Evolutionary conservation across 1,140 invertebrate species (phyloP).

Genomic region (Ganaspis sp.): DNA sequence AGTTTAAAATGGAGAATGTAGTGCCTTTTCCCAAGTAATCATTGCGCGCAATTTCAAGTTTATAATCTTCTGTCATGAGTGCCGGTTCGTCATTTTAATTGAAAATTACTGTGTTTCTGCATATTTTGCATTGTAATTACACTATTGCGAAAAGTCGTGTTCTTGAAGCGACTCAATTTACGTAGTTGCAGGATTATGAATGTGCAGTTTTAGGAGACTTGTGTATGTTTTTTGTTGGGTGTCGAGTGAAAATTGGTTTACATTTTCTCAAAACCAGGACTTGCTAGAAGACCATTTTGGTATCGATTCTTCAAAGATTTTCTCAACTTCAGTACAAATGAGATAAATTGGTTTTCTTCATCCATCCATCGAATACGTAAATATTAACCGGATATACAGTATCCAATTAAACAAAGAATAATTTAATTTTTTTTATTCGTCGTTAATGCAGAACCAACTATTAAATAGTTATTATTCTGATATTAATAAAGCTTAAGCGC

Average conservation of each 20-base stretch:
- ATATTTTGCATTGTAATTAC: neutral
- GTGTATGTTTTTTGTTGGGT: neutral
- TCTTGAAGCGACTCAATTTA: neutral
- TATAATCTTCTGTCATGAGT: constrained; percentile 31
- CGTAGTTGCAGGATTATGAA: neutral
- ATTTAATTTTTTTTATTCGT: neutral
- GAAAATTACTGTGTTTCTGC: neutral
- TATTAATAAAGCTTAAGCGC: constrained; percentile 74
- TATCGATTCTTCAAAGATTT: no score
- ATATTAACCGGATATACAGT: constrained; percentile 22
- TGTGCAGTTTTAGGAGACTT: neutral
- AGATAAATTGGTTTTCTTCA: constrained; percentile 1
- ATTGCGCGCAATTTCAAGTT: neutral
- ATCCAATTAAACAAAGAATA: neutral
- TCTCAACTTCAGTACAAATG: neutral
- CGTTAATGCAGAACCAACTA: constrained; percentile 60
- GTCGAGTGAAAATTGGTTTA: neutral
- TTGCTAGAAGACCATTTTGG: neutral
- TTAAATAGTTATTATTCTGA: constrained; percentile 73
- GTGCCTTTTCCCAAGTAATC: constrained; percentile 35
- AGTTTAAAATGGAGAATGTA: constrained; percentile 39
- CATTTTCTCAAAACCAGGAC: constrained; percentile 2
- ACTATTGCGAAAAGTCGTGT: neutral
- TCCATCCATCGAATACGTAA: neutral
- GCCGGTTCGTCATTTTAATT: constrained; percentile 34